phyloP scores from a whole-genome alignment of 2,888 invertebrate species.

The Acanthosepion pharaonis region DNA sequence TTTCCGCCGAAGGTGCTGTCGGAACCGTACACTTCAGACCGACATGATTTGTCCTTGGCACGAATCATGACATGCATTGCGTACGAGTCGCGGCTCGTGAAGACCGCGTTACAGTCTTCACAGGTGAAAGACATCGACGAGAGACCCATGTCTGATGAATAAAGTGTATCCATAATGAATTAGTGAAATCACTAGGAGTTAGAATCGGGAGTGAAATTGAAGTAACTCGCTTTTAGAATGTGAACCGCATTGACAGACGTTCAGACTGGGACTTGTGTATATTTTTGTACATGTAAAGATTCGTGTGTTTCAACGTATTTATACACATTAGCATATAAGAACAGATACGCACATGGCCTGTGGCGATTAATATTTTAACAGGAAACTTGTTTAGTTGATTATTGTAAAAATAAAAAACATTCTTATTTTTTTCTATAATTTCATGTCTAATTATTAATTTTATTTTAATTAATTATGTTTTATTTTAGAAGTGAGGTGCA shows the following conservation, averaged over 20 bases:
- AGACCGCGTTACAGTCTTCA: slow-evolving; percentile 71
- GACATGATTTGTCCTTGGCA: slow-evolving; percentile 71
- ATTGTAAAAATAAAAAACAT: no score
- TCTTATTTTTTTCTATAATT: no score
- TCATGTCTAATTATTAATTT: no score
- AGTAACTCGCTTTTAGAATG: neutral
- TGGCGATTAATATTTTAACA: no score
- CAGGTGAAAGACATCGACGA: slow-evolving; percentile 64
- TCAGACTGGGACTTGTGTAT: neutral
- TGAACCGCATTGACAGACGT: neutral
- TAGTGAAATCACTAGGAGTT: neutral
- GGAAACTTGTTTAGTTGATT: no score
- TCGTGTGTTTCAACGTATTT: neutral
- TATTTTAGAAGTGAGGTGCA: no score
- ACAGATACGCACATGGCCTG: no score
- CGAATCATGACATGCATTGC: slow-evolving; percentile 75
- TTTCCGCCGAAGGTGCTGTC: neutral
- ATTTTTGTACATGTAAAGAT: neutral
- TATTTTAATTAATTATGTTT: no score
- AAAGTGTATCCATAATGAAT: neutral
- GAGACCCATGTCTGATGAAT: slow-evolving; percentile 34
- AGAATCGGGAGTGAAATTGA: neutral
- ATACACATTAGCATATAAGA: no score
- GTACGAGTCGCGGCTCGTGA: slow-evolving; percentile 72
- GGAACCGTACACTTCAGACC: slow-evolving; percentile 40